phyloP scores from a whole-genome alignment of 2,888 invertebrate genomes.

The Callyntrura sp. region DNA sequence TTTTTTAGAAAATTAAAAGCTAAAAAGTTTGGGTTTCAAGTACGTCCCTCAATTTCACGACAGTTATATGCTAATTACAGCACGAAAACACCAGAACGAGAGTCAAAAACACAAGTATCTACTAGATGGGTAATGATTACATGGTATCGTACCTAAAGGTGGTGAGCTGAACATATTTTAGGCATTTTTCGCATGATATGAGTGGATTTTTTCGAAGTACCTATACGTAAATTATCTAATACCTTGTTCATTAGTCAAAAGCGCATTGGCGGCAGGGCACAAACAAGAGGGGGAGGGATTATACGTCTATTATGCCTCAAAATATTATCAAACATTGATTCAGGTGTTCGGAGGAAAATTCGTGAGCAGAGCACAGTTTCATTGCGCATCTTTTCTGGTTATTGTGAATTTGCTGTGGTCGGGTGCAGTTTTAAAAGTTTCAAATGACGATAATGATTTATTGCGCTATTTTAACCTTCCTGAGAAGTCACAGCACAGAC shows the following conservation, averaged over 20 bases:
- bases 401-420: slow-evolving; percentile 73
- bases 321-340: background rate
- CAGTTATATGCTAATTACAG: slow-evolving; percentile 16
- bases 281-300: background rate
- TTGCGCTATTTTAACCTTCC: slow-evolving; percentile 47
- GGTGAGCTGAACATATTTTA: no score
- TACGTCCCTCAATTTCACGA: background rate
- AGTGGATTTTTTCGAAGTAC: no score
- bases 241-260: background rate
- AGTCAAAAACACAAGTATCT: no score
- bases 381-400: slow-evolving; percentile 67
- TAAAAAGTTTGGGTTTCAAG: background rate
- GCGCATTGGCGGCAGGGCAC: background rate
- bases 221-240: no score
- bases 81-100: background rate
- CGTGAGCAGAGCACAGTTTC: slow-evolving; percentile 49
- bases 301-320: background rate
- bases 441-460: slow-evolving; percentile 31
- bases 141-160: no score
- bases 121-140: no score
- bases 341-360: background rate
- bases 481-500: slow-evolving; percentile 53
- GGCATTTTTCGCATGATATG: no score
- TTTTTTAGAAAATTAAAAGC: no score
- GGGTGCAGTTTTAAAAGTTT: slow-evolving; percentile 56